Evolutionary conservation across 1,140 invertebrate species (phyloP).

Genomic region (Drosophila ananassae): DNA sequence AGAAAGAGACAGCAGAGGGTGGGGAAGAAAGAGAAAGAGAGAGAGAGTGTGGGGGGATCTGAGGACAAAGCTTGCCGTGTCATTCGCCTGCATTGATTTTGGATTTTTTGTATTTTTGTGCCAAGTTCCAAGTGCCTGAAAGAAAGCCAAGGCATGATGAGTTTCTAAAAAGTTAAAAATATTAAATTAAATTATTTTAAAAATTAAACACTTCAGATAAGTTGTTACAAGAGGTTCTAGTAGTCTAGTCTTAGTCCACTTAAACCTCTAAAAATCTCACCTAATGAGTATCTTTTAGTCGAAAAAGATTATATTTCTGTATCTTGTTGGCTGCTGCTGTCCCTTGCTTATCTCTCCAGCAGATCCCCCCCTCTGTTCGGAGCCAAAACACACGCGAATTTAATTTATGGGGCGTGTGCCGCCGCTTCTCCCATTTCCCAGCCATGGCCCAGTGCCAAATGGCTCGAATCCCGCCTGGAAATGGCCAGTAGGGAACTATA

Average conservation of each 20-base stretch:
- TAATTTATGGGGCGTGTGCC: slow-evolving; percentile 76
- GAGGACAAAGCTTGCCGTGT: slow-evolving; percentile 40
- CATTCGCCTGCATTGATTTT: slow-evolving; percentile 77
- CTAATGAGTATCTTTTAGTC: slow-evolving; percentile 1
- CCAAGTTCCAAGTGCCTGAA: background rate
- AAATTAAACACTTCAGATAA: no score
- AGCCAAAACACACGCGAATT: slow-evolving; percentile 64
- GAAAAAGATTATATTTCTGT: background rate
- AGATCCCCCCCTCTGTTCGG: slow-evolving; percentile 21
- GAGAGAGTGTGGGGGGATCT: slow-evolving; percentile 5
- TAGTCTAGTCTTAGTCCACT: no score
- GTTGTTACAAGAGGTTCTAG: no score
- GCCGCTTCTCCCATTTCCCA: slow-evolving; percentile 37
- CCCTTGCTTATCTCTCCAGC: slow-evolving; percentile 5
- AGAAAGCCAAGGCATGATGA: slow-evolving; percentile 6
- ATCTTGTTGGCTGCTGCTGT: slow-evolving; percentile 14
- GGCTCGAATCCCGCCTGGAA: slow-evolving; percentile 21
- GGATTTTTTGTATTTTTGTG: slow-evolving; percentile 28
- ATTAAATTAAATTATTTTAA: no score
- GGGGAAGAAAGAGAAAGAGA: background rate
- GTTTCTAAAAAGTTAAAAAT: background rate
- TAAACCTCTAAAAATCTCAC: no score
- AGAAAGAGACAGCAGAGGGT: background rate
- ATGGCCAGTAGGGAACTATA: background rate
- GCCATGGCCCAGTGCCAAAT: slow-evolving; percentile 73